phyloP scores from a whole-genome alignment of 2,797 vertebrate genomes.

The Cheirogaleus major region DNA sequence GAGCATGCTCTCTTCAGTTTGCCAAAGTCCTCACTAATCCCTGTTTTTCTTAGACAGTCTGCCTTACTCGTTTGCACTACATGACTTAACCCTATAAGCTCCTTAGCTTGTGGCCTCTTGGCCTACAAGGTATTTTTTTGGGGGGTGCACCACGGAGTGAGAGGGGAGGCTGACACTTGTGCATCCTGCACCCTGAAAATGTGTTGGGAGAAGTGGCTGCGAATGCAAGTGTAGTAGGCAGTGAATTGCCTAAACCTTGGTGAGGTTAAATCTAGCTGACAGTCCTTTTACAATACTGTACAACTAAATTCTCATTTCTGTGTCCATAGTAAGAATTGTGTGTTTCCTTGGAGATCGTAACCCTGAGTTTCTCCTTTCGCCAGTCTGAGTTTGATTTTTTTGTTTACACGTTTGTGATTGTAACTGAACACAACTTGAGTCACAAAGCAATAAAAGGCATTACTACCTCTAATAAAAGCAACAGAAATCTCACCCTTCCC shows the following conservation, averaged over 20 bases:
- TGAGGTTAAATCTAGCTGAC: neutral
- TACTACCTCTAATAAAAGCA: conserved; percentile 36
- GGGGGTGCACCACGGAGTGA: fast-evolving
- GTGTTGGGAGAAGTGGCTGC: neutral
- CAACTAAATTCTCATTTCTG: neutral
- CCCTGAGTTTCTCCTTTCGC: neutral
- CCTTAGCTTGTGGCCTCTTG: neutral
- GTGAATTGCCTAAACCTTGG: neutral
- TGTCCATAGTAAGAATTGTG: neutral
- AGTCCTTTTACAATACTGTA: neutral
- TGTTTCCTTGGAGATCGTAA: neutral
- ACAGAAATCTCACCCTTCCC: neutral
- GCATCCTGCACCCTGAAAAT: neutral
- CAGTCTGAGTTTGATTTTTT: neutral
- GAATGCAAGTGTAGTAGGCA: neutral
- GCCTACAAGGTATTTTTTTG: neutral
- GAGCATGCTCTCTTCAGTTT: neutral
- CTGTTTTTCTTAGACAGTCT: neutral
- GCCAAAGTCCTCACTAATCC: neutral
- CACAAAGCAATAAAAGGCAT: conserved; percentile 30
- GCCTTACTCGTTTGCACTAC: neutral
- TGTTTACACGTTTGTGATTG: neutral
- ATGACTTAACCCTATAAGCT: neutral
- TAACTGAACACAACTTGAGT: neutral
- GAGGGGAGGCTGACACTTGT: neutral